These are phyloP conservation scores for Synaphobranchus kaupii DNA, from an alignment of 2,797 vertebrate species.

Conservation along the genomic window DNA sequence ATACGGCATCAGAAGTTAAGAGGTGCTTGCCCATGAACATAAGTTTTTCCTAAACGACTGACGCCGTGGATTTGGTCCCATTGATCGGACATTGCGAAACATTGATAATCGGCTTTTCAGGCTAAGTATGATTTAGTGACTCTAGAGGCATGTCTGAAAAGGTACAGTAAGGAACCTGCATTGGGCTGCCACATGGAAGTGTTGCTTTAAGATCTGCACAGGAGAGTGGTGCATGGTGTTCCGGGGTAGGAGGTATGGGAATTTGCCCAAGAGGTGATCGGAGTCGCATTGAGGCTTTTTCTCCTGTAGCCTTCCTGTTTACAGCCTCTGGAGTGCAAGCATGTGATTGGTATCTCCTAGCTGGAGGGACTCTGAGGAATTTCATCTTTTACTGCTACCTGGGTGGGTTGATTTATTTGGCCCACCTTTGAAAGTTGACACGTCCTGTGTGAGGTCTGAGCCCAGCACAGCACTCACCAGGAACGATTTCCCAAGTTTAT, in stretches of 20 bases:
- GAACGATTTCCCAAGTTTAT: background rate
- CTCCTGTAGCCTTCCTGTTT: slow-evolving; percentile 51
- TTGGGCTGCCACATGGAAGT: background rate
- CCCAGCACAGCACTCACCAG: background rate
- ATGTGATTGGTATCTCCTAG: slow-evolving; percentile 56
- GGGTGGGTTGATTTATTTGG: slow-evolving; percentile 42
- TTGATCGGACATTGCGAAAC: background rate
- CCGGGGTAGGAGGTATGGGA: slow-evolving; percentile 58
- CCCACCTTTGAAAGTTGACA: slow-evolving; percentile 2
- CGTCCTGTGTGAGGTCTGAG: background rate
- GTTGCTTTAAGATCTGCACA: slow-evolving; percentile 14
- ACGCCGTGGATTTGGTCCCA: background rate
- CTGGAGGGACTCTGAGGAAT: slow-evolving; percentile 50
- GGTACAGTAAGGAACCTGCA: background rate
- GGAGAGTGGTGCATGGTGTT: slow-evolving; percentile 41
- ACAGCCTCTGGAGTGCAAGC: slow-evolving; percentile 45
- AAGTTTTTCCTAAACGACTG: background rate
- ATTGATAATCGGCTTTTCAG: background rate
- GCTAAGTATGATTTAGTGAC: background rate
- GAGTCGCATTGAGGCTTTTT: slow-evolving; percentile 48
- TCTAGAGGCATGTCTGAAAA: background rate
- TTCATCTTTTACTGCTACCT: slow-evolving; percentile 34
- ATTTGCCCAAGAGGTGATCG: slow-evolving; percentile 68
- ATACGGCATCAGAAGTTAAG: background rate
- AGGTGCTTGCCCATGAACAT: background rate